Base-by-base conservation (phyloP, 1,140 invertebrate genomes). In the Oryctes rhinoceros region DNA sequence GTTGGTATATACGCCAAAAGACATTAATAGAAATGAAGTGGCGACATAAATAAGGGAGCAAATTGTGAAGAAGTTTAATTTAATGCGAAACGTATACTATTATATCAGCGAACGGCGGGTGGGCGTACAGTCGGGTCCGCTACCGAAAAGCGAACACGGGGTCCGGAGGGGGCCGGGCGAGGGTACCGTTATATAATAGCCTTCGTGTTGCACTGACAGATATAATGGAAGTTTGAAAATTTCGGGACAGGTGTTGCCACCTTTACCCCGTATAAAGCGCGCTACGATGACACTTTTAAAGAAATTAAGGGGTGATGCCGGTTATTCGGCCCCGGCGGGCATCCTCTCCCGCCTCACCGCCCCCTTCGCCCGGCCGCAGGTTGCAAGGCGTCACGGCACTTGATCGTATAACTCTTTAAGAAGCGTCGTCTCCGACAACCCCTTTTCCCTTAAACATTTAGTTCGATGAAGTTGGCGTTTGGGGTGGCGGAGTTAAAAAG, bases 51-150 rank as follows among this genome's bases (percentile, higher is more conserved):
- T 80, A 80, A 80, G 80, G 75, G 71, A 71, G 65, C 76, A 81
- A 81, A 81, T 81, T 81, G 80, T 76, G 76, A 81, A 78, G 80
- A 81, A 81, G 80, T 81, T 81, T 81, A 81, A 81, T 78, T 81
- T 81, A 81, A 78, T 78, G 75, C 74, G 76, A 62, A 59, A 78
- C 47, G 75, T 81, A 81, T 81, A 81, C 65, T 71, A 71, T 71
- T 20, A 71, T 81, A 65, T 81, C 78, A 76, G 76, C 37, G 37
- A 44, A 53, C 53, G 71, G 20, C 24, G 65, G 24, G 65, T 71
- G 20, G 65, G 65, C 47, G 47, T 13, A 76, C 37, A 76, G n/a
- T 30, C 37, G 11, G 37, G 65, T n/a, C 15, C 53, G 15, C 15
- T 59, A 59, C 53, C 53, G 53, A 59, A 59, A 59, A 59, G 15